phyloP scores from a whole-genome alignment of 2,113 vertebrate species.

The Oncorhynchus tshawytscha region DNA sequence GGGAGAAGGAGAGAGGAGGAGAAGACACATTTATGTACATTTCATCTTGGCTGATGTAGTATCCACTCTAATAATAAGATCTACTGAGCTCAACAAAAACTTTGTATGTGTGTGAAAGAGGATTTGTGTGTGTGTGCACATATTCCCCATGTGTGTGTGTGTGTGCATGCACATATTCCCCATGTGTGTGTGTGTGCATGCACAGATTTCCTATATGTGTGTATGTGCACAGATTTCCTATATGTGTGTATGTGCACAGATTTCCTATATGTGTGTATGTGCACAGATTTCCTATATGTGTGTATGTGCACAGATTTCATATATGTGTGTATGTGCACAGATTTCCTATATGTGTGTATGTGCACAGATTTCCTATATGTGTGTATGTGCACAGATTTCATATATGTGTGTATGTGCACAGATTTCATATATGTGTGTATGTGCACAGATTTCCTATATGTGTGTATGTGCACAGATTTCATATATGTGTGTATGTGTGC shows the following conservation, averaged over 20 bases:
- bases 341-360: neutral
- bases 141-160: too few species aligned
- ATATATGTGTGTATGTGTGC: too few species aligned
- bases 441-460: neutral
- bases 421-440: neutral
- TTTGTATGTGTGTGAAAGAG: neutral
- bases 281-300: too few species aligned
- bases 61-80: neutral
- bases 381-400: neutral
- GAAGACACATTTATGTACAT: neutral
- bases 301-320: neutral
- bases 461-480: constrained; percentile 2
- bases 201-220: neutral
- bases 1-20: neutral
- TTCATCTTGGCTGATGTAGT: neutral
- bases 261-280: neutral
- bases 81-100: neutral
- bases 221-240: constrained; percentile 2
- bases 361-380: too few species aligned
- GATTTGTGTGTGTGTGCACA: too few species aligned
- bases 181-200: neutral
- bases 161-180: neutral
- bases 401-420: neutral
- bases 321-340: neutral
- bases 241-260: neutral